Conservation (phyloP, 1,140 invertebrate genomes). For the Sitophilus oryzae region DNA sequence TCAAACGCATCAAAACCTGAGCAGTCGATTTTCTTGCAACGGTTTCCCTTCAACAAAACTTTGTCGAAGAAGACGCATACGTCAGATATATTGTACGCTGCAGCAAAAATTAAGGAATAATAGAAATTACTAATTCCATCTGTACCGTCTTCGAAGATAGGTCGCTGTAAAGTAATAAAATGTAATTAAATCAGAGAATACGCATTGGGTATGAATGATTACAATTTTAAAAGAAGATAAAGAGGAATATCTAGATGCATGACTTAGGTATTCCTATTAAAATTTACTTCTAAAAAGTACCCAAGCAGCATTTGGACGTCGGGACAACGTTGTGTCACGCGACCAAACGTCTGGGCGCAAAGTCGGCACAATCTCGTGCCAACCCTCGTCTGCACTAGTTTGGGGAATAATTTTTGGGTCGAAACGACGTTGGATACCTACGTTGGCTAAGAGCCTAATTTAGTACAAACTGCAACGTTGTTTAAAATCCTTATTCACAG, state of each 20-base stretch:
- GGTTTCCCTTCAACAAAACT: background rate
- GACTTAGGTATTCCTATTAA: background rate
- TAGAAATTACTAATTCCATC: background rate
- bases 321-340: too few species aligned
- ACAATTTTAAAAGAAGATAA: too few species aligned
- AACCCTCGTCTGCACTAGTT: too few species aligned
- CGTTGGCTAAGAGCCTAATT: too few species aligned
- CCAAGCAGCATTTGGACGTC: background rate
- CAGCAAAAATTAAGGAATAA: background rate
- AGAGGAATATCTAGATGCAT: background rate
- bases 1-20: conserved; percentile 1
- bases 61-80: background rate
- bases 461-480: too few species aligned
- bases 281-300: background rate
- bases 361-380: too few species aligned
- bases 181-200: too few species aligned
- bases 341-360: too few species aligned
- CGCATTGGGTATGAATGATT: too few species aligned
- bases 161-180: background rate
- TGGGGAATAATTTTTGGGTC: too few species aligned
- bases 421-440: too few species aligned
- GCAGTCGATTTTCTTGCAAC: background rate
- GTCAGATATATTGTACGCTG: background rate
- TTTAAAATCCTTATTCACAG: too few species aligned
- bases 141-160: background rate